Base-by-base conservation (phyloP, 2,113 vertebrate species). In the Psittacus erithacus region DNA sequence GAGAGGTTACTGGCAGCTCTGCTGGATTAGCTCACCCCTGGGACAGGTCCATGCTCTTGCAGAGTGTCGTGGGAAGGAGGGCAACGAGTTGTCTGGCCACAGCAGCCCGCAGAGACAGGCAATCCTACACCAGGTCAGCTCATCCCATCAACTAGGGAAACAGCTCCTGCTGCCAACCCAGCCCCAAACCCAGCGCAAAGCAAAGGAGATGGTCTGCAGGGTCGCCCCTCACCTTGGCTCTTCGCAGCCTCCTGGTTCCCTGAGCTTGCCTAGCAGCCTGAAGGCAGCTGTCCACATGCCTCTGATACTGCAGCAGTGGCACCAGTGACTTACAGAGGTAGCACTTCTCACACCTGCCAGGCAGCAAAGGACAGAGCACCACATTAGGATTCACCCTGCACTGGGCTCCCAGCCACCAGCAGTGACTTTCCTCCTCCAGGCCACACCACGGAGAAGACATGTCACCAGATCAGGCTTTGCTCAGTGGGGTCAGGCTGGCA, bases 251-350 rank as follows among this genome's bases (percentile, higher is more conserved):
- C 90, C 84, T 92, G 81, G 93, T 91, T 94, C 93, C 90, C 94
- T 88, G 96, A 85, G 97, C 91, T 88, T 86, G 89, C 79, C 77
- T 94, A 60, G 96, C 97, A 91, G 95, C 96, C 91, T 95, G 97
- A 92, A 99, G 91, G 97, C 99, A 99, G 93, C 93, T 95, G 68
- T 99, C 98, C 9, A 99, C 99, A 24, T 99, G 99, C 49, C 90
- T 93, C 77, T 93, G 86, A 96, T 99, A 99, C 17, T 99, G 98
- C 90, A 96, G 97, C 46, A 98, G 79, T 49, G 98, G 96, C 77
- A 99, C 88, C 47, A 90, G 55, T 68, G 97, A 98, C 93, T 98
- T 98, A 97, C 99, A 99, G 79, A 99, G 60, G 93, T 98, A 99
- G 97, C 99, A 99, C 92, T 98, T 99, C 97, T 99, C 99, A 87